phyloP scores from a whole-genome alignment of 2,797 vertebrate species.

The Hipposideros larvatus region DNA sequence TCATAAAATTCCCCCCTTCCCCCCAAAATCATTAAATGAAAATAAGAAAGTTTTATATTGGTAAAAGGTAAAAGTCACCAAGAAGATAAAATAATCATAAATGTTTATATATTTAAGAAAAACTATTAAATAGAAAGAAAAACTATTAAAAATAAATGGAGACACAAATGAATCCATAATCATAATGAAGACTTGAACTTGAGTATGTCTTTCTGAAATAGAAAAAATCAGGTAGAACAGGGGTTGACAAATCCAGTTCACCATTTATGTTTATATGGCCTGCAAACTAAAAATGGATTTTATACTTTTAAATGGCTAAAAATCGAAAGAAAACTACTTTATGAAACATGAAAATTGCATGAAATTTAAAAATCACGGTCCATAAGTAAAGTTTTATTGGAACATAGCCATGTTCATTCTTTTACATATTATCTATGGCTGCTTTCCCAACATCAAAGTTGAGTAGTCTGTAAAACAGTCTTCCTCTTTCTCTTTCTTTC shows the following conservation, averaged over 20 bases:
- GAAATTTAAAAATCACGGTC: background rate
- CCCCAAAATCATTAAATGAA: background rate
- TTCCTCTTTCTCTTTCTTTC: background rate
- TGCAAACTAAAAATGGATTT: background rate
- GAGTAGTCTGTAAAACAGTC: background rate
- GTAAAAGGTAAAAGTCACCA: background rate
- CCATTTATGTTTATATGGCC: background rate
- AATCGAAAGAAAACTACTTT: background rate
- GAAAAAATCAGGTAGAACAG: background rate
- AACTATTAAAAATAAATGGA: background rate
- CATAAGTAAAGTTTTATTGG: background rate
- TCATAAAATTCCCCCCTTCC: background rate
- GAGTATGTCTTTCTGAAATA: background rate
- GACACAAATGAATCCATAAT: background rate
- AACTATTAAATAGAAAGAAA: no score
- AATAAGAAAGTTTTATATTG: background rate
- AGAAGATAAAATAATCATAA: background rate
- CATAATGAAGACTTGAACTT: background rate
- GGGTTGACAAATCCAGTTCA: background rate
- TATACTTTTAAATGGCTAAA: slow-evolving; percentile 9
- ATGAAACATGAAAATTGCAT: background rate
- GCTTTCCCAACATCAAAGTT: background rate
- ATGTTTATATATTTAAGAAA: background rate
- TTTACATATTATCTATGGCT: background rate
- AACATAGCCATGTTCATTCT: background rate